phyloP scores from a whole-genome alignment of 2,888 invertebrate species.

The Stenichneumon culpator region DNA sequence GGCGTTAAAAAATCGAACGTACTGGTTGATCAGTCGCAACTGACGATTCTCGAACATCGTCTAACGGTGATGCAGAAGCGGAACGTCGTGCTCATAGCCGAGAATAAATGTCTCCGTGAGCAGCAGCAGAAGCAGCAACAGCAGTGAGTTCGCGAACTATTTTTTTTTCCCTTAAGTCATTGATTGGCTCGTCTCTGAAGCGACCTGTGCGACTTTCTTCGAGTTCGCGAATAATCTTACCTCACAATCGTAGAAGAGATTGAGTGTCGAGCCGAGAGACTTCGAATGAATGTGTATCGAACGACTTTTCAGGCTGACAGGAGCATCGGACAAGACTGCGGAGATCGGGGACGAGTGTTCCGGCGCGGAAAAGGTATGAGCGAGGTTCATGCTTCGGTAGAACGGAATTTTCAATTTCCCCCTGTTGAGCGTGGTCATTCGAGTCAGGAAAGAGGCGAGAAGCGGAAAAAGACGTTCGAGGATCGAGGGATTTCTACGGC shows the following conservation, averaged over 20 bases:
- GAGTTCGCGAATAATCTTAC: neutral
- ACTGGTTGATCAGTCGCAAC: slow-evolving; percentile 56
- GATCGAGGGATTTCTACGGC: slow-evolving; percentile 65
- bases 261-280: slow-evolving; percentile 16
- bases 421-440: neutral
- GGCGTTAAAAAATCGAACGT: slow-evolving; percentile 59
- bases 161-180: no score
- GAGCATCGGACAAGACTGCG: slow-evolving; percentile 49
- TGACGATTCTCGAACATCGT: slow-evolving; percentile 76
- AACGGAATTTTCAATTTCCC: slow-evolving; percentile 22
- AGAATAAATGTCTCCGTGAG: slow-evolving; percentile 75
- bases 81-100: slow-evolving; percentile 76
- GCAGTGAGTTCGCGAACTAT: slow-evolving; percentile 71
- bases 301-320: slow-evolving; percentile 63
- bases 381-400: neutral
- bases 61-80: slow-evolving; percentile 76
- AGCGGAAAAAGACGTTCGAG: slow-evolving; percentile 18
- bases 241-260: neutral
- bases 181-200: neutral
- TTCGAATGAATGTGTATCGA: neutral
- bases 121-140: no score
- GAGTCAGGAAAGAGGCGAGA: slow-evolving; percentile 30
- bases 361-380: slow-evolving; percentile 27
- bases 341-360: slow-evolving; percentile 57
- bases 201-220: neutral